Conservation (phyloP, 2,888 invertebrate species). For the Latrodectus elegans region DNA sequence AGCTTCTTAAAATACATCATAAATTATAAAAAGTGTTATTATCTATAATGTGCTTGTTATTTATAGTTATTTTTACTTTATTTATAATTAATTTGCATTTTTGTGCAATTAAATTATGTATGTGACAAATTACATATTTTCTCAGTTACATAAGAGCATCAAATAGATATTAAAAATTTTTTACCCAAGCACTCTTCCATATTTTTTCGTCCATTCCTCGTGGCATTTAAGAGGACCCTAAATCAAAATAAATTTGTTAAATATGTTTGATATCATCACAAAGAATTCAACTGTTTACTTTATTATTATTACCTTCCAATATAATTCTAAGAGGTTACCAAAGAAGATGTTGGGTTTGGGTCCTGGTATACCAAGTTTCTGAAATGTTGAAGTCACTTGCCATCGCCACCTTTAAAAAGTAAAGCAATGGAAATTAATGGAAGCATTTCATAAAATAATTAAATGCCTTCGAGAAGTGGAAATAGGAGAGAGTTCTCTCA, state of each 20-base stretch:
- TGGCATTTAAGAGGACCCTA: conserved; percentile 59
- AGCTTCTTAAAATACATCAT: too few relatives aligned
- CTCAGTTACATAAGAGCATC: too few relatives aligned
- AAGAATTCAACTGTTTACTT: neutral
- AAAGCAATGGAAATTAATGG: neutral
- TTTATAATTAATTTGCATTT: too few relatives aligned
- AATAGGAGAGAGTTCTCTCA: too few relatives aligned
- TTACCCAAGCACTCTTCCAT: conserved; percentile 69
- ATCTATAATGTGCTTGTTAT: too few relatives aligned
- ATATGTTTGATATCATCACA: neutral
- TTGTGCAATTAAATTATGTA: too few relatives aligned
- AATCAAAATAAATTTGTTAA: neutral
- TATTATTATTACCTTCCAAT: conserved; percentile 26
- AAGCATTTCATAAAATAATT: too few relatives aligned
- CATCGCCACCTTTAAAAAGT: conserved; percentile 37
- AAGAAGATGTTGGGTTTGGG: conserved; percentile 56
- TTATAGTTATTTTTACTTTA: too few relatives aligned
- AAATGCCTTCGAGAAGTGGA: too few relatives aligned
- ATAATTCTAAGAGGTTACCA: conserved; percentile 62
- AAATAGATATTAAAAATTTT: neutral
- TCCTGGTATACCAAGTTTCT: conserved; percentile 62
- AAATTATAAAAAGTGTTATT: too few relatives aligned
- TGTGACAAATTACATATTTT: too few relatives aligned
- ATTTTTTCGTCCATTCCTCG: conserved; percentile 58
- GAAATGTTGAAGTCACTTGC: conserved; percentile 27